A percentile compares a stretch with the other conserved stretches of the same genome.
phyloP scores from a whole-genome alignment of 2,797 vertebrate species.

The Chaenodraco wilsoni region DNA sequence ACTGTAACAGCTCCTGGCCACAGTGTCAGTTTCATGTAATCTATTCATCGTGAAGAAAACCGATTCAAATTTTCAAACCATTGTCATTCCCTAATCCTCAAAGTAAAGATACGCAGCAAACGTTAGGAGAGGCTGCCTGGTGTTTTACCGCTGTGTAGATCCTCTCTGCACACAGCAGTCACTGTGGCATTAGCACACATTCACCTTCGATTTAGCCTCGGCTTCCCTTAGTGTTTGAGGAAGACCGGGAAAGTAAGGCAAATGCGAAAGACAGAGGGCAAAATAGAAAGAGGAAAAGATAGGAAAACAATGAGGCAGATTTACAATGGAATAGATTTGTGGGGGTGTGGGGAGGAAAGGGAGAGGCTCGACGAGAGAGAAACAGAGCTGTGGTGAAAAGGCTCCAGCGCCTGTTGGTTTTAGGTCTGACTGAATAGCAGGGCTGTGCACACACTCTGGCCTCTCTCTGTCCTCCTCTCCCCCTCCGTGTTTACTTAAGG shows the following conservation, averaged over 20 bases:
- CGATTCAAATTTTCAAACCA: conserved; percentile 24
- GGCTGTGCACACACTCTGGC: conserved; percentile 77
- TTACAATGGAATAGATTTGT: conserved; percentile 63
- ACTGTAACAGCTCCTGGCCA: conserved; percentile 56
- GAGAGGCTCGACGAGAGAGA: conserved; percentile 37
- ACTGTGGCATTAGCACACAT: conserved; percentile 30
- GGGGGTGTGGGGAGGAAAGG: conserved; percentile 16
- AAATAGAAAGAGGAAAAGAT: conserved; percentile 67
- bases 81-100: conserved; percentile 28
- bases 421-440: conserved; percentile 77
- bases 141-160: conserved; percentile 37
- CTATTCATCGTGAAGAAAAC: conserved; percentile 41
- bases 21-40: conserved; percentile 58
- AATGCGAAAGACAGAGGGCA: conserved; percentile 56
- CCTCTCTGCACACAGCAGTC: conserved; percentile 39
- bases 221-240: conserved; percentile 25
- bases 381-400: conserved; percentile 69
- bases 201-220: conserved; percentile 7
- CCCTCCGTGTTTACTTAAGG: conserved; percentile 79
- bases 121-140: conserved; percentile 12
- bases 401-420: conserved; percentile 77
- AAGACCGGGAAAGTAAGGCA: conserved; percentile 33
- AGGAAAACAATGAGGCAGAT: conserved; percentile 68
- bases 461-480: conserved; percentile 71
- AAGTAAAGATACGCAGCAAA: conserved; percentile 41